phyloP scores from a whole-genome alignment of 2,888 invertebrate species.

The Brassicogethes aeneus region DNA sequence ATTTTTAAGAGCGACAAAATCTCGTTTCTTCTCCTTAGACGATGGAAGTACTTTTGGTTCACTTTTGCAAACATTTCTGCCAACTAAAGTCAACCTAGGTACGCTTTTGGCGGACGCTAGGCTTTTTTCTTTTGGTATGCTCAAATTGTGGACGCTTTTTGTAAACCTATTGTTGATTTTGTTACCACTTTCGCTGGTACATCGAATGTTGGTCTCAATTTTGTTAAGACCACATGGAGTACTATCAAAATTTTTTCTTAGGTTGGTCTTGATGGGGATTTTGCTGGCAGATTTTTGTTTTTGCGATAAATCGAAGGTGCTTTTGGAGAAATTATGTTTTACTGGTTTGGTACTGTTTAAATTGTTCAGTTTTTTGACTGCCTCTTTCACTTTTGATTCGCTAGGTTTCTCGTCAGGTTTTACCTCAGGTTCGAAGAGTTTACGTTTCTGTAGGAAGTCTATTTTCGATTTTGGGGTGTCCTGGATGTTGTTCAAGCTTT shows the following conservation, averaged over 20 bases:
- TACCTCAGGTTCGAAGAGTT: background rate
- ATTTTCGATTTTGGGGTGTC: background rate
- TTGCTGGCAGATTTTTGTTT: constrained; percentile 24
- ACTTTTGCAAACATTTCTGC: background rate
- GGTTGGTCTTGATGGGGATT: constrained; percentile 33
- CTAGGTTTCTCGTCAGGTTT: constrained; percentile 8
- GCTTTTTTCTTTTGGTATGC: constrained; percentile 3
- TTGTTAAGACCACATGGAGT: constrained; percentile 39
- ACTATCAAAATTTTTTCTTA: constrained; percentile 35
- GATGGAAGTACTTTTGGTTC: too few species aligned
- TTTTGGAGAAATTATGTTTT: constrained; percentile 21
- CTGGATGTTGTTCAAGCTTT: constrained; percentile 27
- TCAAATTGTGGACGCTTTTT: constrained; percentile 20
- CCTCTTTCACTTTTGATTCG: constrained; percentile 28
- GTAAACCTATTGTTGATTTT: constrained; percentile 6
- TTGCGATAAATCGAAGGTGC: constrained; percentile 27
- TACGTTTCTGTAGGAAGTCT: background rate
- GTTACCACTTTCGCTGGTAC: constrained; percentile 14
- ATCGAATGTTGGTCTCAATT: constrained; percentile 26
- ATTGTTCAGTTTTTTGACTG: constrained; percentile 29
- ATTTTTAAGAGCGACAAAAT: constrained; percentile 1
- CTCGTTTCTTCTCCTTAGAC: background rate
- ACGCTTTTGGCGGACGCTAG: background rate
- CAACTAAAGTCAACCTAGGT: background rate
- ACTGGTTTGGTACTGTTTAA: constrained; percentile 7